phyloP scores from a whole-genome alignment of 2,888 invertebrate species.

The Dicyrtoma fusca region DNA sequence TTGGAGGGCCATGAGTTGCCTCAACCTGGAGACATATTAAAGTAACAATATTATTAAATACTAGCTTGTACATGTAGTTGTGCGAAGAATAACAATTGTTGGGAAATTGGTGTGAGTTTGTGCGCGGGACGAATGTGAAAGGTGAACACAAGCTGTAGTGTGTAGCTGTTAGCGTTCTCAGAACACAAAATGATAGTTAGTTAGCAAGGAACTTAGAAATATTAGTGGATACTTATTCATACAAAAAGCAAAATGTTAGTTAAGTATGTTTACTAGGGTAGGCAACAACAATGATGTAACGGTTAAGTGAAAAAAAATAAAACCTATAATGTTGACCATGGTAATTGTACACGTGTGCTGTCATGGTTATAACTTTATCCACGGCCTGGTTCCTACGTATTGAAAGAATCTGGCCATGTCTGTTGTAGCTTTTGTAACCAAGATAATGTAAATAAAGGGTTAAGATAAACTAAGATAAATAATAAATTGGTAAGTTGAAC shows the following conservation, averaged over 20 bases:
- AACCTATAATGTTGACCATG: conserved; percentile 30
- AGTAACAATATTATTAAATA: conserved; percentile 14
- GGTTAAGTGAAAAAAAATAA: conserved; percentile 12
- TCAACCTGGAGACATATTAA: conserved; percentile 38
- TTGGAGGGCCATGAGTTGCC: conserved; percentile 30
- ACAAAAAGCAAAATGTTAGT: neutral
- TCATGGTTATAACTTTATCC: conserved; percentile 25
- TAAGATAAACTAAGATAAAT: neutral
- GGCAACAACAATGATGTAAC: neutral
- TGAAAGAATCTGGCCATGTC: conserved; percentile 33
- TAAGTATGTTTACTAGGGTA: conserved; percentile 1
- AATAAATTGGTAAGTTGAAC: neutral
- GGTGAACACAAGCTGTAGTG: conserved; percentile 15
- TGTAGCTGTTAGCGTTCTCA: conserved; percentile 11
- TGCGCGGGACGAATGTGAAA: conserved; percentile 11
- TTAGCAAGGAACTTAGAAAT: neutral
- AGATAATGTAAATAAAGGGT: neutral
- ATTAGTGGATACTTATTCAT: neutral
- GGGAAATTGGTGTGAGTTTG: conserved; percentile 23
- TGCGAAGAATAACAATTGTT: conserved; percentile 16
- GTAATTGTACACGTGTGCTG: conserved; percentile 23
- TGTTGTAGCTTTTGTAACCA: conserved; percentile 32
- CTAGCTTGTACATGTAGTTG: conserved; percentile 5
- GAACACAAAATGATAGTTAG: neutral
- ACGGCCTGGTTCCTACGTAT: conserved; percentile 29